Base-by-base conservation (phyloP, 2,888 invertebrate genomes). In the Asteroscopus sphinx region DNA sequence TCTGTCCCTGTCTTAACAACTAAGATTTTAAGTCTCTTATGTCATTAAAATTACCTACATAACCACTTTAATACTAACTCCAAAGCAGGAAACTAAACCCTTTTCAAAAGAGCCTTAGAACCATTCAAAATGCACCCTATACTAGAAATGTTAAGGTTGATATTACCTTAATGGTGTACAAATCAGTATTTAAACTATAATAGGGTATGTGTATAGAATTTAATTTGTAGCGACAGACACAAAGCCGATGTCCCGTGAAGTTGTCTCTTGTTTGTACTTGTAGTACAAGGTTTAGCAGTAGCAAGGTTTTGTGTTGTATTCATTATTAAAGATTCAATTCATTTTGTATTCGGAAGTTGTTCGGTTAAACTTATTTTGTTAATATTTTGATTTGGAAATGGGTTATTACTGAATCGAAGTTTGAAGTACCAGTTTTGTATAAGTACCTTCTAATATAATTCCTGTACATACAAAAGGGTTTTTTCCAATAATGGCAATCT, bases 21-120 rank as follows among this genome's bases (percentile, higher is more conserved):
- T 48, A 55, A 68, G 55, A 68, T 47, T 56, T 64, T 64, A 53
- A 59, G 64, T 42, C 39, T 39, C 37, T 68, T 64, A 64, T 68
- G 41, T 42, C 64, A 68, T 68, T 68, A 64, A 68, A 64, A 59
- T 68, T 58, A 32, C 58, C 55, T 46, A 47, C 53, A 56, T 62
- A 53, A 68, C 42, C 64, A 35, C 30, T 33, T 55, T 46, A 55
- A 66, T 45, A 37, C 49, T 61, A 69, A 70, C 55, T 57, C 25
- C 33, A 41, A 41, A 30, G 9, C 42, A 66, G 44, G 28, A 51
- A 58, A 55, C 62, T 62, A 66, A n/a, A 56, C 37, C 67, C 61
- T 51, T 64, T 60, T 36, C 40, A 44, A 54, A 37, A 21, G 37
- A 17, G n/a, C 6, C n/a, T 28, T 21, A 3, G 0, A 9, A 12